These are phyloP conservation scores for Luscinia megarhynchos DNA, from an alignment of 2,797 vertebrate species.

Conservation along the genomic window DNA sequence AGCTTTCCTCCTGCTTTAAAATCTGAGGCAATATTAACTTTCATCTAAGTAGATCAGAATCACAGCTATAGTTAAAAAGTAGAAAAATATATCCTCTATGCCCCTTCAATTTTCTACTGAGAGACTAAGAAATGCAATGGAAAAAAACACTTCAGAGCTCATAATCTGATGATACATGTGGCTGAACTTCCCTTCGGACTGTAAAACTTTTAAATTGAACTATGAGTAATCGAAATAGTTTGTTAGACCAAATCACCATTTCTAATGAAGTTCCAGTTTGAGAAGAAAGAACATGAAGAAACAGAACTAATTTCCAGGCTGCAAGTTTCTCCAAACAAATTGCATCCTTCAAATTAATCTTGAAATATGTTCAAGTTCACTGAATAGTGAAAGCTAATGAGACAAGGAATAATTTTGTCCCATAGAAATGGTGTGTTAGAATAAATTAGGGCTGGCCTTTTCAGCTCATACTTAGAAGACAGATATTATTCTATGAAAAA, in stretches of 20 bases:
- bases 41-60: background rate
- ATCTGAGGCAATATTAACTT: background rate
- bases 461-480: background rate
- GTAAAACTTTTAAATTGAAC: background rate
- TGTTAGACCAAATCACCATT: background rate
- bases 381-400: background rate
- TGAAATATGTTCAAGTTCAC: background rate
- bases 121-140: background rate
- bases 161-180: background rate
- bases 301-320: background rate
- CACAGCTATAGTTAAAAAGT: background rate
- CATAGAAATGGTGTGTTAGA: background rate
- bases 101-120: background rate
- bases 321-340: background rate
- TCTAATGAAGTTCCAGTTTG: background rate
- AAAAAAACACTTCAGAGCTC: background rate
- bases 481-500: background rate
- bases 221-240: background rate
- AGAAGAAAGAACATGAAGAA: background rate
- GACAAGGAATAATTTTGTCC: constrained; percentile 5
- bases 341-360: background rate
- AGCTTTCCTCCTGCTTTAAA: background rate
- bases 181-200: background rate
- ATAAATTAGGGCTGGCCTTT: background rate
- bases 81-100: background rate